Conservation (phyloP, 2,888 invertebrate genomes). For the Agonopterix alstromeriana region DNA sequence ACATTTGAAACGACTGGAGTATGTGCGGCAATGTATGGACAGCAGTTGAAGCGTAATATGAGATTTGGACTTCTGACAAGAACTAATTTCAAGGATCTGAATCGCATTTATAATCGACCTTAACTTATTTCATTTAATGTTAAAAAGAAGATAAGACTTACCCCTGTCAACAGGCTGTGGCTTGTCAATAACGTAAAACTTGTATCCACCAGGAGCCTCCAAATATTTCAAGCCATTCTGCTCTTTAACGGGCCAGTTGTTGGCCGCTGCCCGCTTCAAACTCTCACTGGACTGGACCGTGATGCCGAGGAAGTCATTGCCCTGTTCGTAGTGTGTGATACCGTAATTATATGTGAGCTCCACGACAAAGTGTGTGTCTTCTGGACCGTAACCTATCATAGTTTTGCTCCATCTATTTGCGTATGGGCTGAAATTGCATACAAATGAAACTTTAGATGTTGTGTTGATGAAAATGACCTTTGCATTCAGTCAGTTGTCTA, state of each 20-base stretch:
- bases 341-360: constrained; percentile 99
- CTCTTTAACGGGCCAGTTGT: constrained; percentile 84
- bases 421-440: constrained; percentile 85
- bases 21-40: no score
- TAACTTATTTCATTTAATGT: neutral
- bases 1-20: no score
- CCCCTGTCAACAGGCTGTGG: constrained; percentile 81
- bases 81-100: no score
- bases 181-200: constrained; percentile 87
- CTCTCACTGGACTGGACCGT: constrained; percentile 88
- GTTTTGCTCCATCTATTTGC: constrained; percentile 99
- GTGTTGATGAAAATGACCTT: no score
- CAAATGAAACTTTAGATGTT: neutral
- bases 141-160: constrained; percentile 32
- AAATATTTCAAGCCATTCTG: constrained; percentile 79
- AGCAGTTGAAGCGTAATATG: no score
- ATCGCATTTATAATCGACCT: no score
- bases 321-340: constrained; percentile 88
- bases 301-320: constrained; percentile 94
- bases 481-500: no score
- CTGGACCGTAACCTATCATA: constrained; percentile 98
- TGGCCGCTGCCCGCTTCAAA: constrained; percentile 82
- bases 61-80: no score
- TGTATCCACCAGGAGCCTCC: constrained; percentile 95
- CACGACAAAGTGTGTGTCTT: constrained; percentile 95